These are phyloP conservation scores for Balaeniceps rex DNA, from an alignment of 2,113 vertebrate species.

Conservation along the genomic window DNA sequence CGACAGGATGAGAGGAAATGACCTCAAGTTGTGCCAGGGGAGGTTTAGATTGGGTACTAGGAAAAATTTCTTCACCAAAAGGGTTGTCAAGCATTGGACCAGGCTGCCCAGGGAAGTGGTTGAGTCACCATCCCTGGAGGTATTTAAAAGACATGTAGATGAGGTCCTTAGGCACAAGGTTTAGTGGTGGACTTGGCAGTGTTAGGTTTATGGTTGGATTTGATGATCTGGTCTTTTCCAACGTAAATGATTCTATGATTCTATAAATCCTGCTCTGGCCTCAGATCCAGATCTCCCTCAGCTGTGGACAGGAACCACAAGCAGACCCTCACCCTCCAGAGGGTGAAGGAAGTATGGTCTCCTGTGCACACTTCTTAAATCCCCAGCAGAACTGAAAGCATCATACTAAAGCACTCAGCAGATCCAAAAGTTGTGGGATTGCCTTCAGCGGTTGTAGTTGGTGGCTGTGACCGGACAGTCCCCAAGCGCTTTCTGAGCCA, in stretches of 20 bases:
- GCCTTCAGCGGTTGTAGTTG: neutral
- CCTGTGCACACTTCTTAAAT: neutral
- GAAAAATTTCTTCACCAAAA: neutral
- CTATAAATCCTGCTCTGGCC: neutral
- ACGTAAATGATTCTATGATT: neutral
- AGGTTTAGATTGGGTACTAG: neutral
- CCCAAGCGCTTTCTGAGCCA: neutral
- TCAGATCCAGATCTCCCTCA: neutral
- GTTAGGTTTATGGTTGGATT: neutral
- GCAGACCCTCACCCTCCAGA: neutral
- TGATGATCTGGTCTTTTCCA: neutral
- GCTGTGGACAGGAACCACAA: neutral
- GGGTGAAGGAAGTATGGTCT: neutral
- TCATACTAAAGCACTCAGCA: fast-evolving
- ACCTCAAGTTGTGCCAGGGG: neutral
- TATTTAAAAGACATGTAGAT: neutral
- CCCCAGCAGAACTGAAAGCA: neutral
- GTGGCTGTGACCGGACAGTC: neutral
- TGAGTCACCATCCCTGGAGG: neutral
- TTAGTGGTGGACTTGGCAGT: neutral
- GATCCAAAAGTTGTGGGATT: neutral
- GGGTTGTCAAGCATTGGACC: neutral
- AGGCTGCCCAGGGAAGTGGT: neutral
- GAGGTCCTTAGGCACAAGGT: neutral
- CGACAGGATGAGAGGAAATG: neutral